A percentile compares a stretch with the other conserved stretches of the same genome.
Conservation (phyloP, 2,113 vertebrate species). For the Varanus komodoensis region DNA sequence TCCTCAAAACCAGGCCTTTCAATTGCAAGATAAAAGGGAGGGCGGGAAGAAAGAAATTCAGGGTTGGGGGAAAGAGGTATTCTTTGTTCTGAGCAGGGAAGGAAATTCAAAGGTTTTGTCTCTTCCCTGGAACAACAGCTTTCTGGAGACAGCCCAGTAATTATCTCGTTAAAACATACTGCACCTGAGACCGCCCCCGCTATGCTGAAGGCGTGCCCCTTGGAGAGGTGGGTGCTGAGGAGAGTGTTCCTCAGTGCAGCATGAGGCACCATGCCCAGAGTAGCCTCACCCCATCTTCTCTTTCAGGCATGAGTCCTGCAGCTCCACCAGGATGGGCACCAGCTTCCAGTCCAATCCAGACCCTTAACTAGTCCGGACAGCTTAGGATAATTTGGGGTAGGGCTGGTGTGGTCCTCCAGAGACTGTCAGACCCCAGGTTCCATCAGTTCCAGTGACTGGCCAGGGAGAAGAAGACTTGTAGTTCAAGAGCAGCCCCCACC, state of each 20-base stretch:
- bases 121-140: neutral
- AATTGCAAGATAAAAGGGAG: conserved; percentile 7
- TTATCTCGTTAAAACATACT: conserved; percentile 35
- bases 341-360: neutral
- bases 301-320: neutral
- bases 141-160: conserved; percentile 33
- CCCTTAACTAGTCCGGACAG: neutral
- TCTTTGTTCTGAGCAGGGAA: conserved; percentile 7
- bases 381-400: neutral
- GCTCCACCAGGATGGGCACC: neutral
- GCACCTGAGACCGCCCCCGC: neutral
- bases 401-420: neutral
- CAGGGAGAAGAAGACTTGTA: neutral
- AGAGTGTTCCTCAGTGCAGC: neutral
- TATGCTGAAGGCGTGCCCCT: neutral
- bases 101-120: neutral
- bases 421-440: neutral
- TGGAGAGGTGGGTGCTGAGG: neutral
- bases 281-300: neutral
- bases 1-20: conserved; percentile 10
- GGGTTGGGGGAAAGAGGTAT: too few relatives aligned
- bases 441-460: neutral
- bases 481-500: neutral
- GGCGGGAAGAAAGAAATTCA: neutral
- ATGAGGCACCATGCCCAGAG: neutral